Evolutionary conservation across 1,140 invertebrate species (phyloP), one percentile per base, ranked within the genome.

Genomic region (Ips typographus): DNA sequence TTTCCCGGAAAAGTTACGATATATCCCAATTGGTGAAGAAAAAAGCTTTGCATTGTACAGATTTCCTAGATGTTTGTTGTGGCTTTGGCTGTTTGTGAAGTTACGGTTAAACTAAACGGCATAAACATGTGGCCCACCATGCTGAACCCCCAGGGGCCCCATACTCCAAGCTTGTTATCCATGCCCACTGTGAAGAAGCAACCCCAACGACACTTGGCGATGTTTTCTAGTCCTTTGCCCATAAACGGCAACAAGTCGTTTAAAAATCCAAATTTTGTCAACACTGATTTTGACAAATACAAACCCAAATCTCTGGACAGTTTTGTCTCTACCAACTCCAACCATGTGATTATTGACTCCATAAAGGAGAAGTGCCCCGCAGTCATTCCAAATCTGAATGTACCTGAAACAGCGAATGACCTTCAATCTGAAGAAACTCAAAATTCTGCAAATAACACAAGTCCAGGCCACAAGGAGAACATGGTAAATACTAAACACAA

Each of bases 201-300:
- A 47, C 53, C 36, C 2, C 51, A 68, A 36, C 39, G 65, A 43
- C 52, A 53, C 3, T 71, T 68, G 7, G 60, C 47, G 37, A 63
- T 63, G 44, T 49, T 36, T 4, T 4, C 38, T 6, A 36, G 7
- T 3, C 43, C 56, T 22, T n/a, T 71, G 42, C 49, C 65, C n/a
- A 62, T 67, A 36, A 39, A 4, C n/a, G 53, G 53, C 4, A 5
- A 22, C 6, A 74, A 66, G 61, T 5, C 40, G 2, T 74, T 74
- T 62, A 55, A 55, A 22, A 74, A 74, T 37, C 71, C 65, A 38
- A 74, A 74, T 60, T 71, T 74, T 65, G 68, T 74, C 37, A 74
- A 71, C 22, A 22, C 22, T 58, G 65, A 70, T 40, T 58, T 68
- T 68, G 53, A 62, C 63, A 60, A 68, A 55, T 59, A 44, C 22